phyloP scores from a whole-genome alignment of 2,797 vertebrate genomes.

The Artibeus lituratus region DNA sequence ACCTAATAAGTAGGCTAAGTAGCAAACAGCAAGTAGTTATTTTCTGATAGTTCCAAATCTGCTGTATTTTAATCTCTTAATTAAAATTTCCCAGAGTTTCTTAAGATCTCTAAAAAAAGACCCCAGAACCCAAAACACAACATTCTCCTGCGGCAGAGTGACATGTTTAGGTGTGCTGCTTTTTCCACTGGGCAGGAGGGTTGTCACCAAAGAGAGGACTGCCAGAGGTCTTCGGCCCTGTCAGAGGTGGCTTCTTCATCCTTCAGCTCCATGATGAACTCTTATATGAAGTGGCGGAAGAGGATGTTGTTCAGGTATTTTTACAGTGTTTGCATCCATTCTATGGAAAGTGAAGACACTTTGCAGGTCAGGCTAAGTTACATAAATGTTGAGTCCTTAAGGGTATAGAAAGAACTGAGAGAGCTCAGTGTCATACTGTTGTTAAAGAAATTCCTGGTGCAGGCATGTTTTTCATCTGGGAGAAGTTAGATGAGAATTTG shows the following conservation, averaged over 20 bases:
- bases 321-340: neutral
- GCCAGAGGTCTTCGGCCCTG: constrained; percentile 70
- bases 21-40: neutral
- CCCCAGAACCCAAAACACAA: neutral
- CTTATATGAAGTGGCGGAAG: constrained; percentile 94
- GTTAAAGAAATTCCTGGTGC: neutral
- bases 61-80: neutral
- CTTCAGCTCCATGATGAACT: constrained; percentile 98
- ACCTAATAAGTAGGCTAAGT: neutral
- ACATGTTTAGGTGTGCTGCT: neutral
- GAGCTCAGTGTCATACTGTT: neutral
- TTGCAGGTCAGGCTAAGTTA: neutral
- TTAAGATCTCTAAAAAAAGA: neutral
- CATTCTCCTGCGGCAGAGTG: neutral
- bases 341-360: neutral
- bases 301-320: constrained; percentile 92
- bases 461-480: neutral
- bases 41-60: constrained; percentile 13
- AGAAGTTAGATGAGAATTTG: neutral
- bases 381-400: neutral
- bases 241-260: constrained; percentile 91
- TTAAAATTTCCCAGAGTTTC: constrained; percentile 10
- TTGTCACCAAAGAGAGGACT: constrained; percentile 66
- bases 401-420: neutral
- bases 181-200: constrained; percentile 69